Evolutionary conservation across 1,140 invertebrate species (phyloP).

Genomic region (Drosophila nannoptera): DNA sequence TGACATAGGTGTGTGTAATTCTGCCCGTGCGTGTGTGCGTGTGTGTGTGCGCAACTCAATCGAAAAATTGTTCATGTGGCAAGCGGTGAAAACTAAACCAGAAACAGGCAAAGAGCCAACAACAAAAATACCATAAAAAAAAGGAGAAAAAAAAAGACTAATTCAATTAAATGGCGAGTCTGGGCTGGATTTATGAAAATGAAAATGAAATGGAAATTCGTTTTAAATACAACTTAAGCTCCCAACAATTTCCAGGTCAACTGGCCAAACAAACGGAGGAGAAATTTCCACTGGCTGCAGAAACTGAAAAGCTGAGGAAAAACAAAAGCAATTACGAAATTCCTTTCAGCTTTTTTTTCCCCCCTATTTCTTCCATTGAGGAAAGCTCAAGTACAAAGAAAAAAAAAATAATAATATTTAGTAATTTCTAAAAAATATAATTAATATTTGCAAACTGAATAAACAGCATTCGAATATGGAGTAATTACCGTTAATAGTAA

Average conservation of each 20-base stretch:
- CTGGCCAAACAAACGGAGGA: neutral
- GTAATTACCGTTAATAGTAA: too few relatives aligned
- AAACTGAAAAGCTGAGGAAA: too few relatives aligned
- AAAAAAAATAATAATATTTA: neutral
- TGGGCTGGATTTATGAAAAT: neutral
- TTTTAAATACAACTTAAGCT: neutral
- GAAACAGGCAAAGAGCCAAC: slow-evolving; percentile 17
- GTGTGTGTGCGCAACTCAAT: slow-evolving; percentile 30
- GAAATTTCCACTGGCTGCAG: too few relatives aligned
- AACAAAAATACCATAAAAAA: slow-evolving; percentile 2
- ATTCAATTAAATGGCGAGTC: neutral
- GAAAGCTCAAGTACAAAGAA: neutral
- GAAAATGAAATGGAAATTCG: neutral
- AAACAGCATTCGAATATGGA: too few relatives aligned
- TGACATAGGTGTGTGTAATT: slow-evolving; percentile 3
- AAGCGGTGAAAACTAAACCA: slow-evolving; percentile 28
- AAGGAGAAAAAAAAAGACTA: neutral
- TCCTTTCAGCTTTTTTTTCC: too few relatives aligned
- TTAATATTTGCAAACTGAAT: too few relatives aligned
- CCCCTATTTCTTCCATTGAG: too few relatives aligned
- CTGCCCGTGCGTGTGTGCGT: slow-evolving; percentile 1
- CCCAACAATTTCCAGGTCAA: neutral
- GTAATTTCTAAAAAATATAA: too few relatives aligned
- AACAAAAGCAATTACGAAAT: too few relatives aligned
- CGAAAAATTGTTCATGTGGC: slow-evolving; percentile 53